A percentile compares a stretch with the other conserved stretches of the same genome.
Conservation (phyloP, 2,113 vertebrate species). For the Periophthalmodon schlosseri region DNA sequence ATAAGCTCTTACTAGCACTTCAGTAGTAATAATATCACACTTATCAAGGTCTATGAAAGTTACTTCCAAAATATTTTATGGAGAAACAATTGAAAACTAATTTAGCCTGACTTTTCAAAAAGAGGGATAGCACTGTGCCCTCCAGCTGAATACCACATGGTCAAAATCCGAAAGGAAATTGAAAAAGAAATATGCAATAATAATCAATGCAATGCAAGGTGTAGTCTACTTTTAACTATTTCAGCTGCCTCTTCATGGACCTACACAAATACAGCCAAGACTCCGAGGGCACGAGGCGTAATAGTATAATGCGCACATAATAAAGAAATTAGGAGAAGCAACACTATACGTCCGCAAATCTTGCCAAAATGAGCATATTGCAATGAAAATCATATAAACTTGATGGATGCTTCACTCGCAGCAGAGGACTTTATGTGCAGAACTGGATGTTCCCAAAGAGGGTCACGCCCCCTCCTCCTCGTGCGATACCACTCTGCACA, state of each 20-base stretch:
- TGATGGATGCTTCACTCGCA: neutral
- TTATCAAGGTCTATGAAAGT: neutral
- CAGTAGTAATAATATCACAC: neutral
- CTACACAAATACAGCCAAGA: neutral
- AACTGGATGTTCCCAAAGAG: slow-evolving; percentile 53
- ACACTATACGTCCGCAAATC: neutral
- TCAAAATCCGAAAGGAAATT: slow-evolving; percentile 24
- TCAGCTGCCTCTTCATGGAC: neutral
- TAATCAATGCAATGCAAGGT: neutral
- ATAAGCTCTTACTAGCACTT: neutral
- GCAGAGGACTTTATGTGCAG: slow-evolving; percentile 21
- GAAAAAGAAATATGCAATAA: slow-evolving; percentile 1
- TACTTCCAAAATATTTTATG: neutral
- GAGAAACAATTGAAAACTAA: slow-evolving; percentile 23
- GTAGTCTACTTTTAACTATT: neutral
- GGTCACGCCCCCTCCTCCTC: slow-evolving; percentile 50
- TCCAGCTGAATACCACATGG: slow-evolving; percentile 48
- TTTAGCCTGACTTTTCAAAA: slow-evolving; percentile 19
- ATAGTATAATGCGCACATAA: neutral
- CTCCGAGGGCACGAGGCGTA: neutral
- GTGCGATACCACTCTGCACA: slow-evolving; percentile 6
- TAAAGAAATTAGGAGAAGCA: neutral
- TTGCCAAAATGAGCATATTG: too few species aligned
- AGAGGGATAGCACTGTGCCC: slow-evolving; percentile 15
- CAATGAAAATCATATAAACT: neutral